Percentiles rank a stretch among this genome's conserved stretches.
Evolutionary conservation across 2,888 invertebrate species (phyloP).

Genomic region (Drosophila mimetica): DNA sequence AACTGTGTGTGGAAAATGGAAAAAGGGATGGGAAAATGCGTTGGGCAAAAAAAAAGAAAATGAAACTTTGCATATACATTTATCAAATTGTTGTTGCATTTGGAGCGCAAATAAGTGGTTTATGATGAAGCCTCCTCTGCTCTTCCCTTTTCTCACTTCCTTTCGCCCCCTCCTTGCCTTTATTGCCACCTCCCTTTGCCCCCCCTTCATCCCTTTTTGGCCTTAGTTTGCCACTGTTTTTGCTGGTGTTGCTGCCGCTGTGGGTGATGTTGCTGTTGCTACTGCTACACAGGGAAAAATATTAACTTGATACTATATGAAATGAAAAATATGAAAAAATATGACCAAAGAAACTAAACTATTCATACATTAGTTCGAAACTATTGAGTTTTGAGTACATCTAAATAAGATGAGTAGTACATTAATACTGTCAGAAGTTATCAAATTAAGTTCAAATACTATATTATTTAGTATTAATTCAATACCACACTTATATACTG

Average conservation of each 20-base stretch:
- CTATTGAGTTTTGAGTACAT: too few relatives aligned
- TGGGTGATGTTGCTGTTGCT: neutral
- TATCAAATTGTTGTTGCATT: conserved; percentile 76
- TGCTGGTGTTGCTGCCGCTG: conserved; percentile 6
- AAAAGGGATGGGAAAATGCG: conserved; percentile 15
- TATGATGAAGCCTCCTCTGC: conserved; percentile 65
- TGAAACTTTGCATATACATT: conserved; percentile 53
- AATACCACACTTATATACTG: too few relatives aligned
- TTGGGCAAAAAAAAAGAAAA: conserved; percentile 28
- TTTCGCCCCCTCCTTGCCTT: neutral
- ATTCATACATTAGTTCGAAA: too few relatives aligned
- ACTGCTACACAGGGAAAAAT: neutral
- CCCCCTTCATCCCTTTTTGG: neutral
- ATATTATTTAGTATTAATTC: too few relatives aligned
- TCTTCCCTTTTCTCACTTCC: neutral
- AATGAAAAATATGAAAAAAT: too few relatives aligned
- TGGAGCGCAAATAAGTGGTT: conserved; percentile 79
- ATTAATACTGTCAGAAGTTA: too few relatives aligned
- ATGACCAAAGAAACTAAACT: too few relatives aligned
- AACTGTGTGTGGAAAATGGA: neutral
- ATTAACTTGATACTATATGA: too few relatives aligned
- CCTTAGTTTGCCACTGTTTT: conserved; percentile 9
- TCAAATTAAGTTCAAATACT: too few relatives aligned
- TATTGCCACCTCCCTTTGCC: conserved; percentile 1
- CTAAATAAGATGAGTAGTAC: too few relatives aligned